Evolutionary conservation across 2,797 vertebrate genomes (phyloP).

Genomic region (Lateolabrax maculatus): DNA sequence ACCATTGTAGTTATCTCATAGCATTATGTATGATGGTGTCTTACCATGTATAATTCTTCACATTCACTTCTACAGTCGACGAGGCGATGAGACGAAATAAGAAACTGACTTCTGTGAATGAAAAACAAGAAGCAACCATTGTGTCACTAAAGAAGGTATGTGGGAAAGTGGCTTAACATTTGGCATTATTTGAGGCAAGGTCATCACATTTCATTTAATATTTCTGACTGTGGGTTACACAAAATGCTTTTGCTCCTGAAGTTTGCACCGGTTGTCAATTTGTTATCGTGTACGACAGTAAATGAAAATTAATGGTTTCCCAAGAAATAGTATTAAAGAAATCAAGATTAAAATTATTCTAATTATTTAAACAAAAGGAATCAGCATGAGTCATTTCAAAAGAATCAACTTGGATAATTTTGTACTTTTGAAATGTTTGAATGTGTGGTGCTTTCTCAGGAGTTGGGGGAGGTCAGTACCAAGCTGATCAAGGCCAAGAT

Average conservation of each 20-base stretch:
- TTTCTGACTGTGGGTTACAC: background rate
- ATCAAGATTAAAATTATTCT: too few relatives aligned
- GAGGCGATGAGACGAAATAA: conserved; percentile 91
- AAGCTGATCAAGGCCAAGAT: conserved; percentile 91
- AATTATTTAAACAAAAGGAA: background rate
- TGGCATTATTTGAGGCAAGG: background rate
- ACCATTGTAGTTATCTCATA: background rate
- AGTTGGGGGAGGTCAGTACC: conserved; percentile 88
- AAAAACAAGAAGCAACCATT: conserved; percentile 88
- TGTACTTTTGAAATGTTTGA: background rate
- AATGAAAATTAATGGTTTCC: background rate
- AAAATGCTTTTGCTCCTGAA: background rate
- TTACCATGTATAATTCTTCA: conserved; percentile 1
- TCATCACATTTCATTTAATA: background rate
- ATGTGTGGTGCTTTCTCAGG: conserved; percentile 77
- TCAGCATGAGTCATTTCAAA: background rate
- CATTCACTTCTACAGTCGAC: conserved; percentile 91
- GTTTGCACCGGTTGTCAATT: background rate
- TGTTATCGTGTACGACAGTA: background rate
- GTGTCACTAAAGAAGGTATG: conserved; percentile 89
- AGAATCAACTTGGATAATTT: background rate
- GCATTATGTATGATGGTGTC: background rate
- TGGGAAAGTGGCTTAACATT: background rate
- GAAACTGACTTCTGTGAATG: conserved; percentile 87
- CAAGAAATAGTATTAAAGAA: background rate